Percentiles rank a stretch among this genome's conserved stretches.
phyloP scores from a whole-genome alignment of 2,113 vertebrate genomes.

The Balaenoptera acutorostrata region DNA sequence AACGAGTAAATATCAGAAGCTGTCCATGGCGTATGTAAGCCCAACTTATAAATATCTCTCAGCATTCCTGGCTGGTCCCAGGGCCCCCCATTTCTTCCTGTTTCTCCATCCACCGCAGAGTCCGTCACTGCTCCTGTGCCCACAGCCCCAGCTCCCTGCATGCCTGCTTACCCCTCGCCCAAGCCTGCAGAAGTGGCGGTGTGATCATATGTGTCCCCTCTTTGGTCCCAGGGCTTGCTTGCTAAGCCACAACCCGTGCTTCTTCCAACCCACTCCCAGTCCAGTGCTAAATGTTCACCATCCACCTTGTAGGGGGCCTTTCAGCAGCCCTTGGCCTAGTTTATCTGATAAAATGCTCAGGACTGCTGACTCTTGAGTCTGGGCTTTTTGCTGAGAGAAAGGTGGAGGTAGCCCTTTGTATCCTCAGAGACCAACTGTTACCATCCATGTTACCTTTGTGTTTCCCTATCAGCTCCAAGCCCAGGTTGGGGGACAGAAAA shows the following conservation, averaged over 20 bases:
- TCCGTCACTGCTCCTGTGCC: neutral
- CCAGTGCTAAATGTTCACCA: neutral
- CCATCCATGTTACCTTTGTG: neutral
- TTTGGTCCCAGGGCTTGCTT: fast-evolving
- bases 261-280: neutral
- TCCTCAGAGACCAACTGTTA: neutral
- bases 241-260: neutral
- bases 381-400: neutral
- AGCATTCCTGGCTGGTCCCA: neutral
- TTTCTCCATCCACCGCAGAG: fast-evolving
- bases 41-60: neutral
- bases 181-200: neutral
- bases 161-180: neutral
- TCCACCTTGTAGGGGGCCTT: neutral
- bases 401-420: neutral
- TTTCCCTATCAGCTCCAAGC: neutral
- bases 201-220: neutral
- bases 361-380: neutral
- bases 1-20: neutral
- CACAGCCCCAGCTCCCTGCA: neutral
- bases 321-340: neutral
- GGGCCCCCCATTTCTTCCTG: neutral
- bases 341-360: neutral
- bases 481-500: neutral
- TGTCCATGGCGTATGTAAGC: neutral